Evolutionary conservation across 1,140 invertebrate species (phyloP), one percentile per base, ranked within the genome.

Genomic region (Matsumurasca onukii): DNA sequence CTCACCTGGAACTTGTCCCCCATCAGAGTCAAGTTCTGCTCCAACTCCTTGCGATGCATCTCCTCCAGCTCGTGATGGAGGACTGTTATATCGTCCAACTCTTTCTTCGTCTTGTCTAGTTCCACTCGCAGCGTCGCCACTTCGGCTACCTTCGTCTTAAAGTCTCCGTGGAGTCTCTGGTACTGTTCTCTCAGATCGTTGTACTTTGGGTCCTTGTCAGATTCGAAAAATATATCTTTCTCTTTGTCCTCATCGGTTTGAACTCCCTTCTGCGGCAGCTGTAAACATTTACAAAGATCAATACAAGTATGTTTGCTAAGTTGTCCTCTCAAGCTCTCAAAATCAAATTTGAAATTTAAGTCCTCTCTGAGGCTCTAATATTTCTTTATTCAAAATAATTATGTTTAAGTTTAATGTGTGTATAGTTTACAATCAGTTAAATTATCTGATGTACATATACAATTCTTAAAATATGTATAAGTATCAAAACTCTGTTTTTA

Each of bases 61-160:
- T 2, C 24, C 25, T 66, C 34, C 39, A 49, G 22, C n/a, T 66
- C 64, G 2, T 66, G 34, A 49, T 49, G 39, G 22, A 49, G 22
- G n/a, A 66, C 25, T n/a, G 48, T 39, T 27, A 66, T 30, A 1
- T 84, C 81, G 30, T 83, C 82, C 0, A 78, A 75, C 55, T 78
- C 78, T n/a, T 77, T 77, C 69, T 82, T 84, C 12, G 83, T 70
- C 67, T 81, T 82, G 39, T 85, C 84, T 1, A 77, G 73, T 48
- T 85, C 82, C 2, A 80, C 75, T 68, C 84, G 70, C 34, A 85
- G 71, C 62, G 78, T 78, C 3, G 83, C 82, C 5, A 86, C 83
- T 75, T 86, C 84, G 31, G 77, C 80, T 27, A 85, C 70, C 76
- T 86, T 86, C 29, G 74, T 80, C 73, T 81, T 85, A 68, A 83